These are phyloP conservation scores for Neodiprion fabricii DNA, from an alignment of 1,140 invertebrate species.

Conservation along the genomic window DNA sequence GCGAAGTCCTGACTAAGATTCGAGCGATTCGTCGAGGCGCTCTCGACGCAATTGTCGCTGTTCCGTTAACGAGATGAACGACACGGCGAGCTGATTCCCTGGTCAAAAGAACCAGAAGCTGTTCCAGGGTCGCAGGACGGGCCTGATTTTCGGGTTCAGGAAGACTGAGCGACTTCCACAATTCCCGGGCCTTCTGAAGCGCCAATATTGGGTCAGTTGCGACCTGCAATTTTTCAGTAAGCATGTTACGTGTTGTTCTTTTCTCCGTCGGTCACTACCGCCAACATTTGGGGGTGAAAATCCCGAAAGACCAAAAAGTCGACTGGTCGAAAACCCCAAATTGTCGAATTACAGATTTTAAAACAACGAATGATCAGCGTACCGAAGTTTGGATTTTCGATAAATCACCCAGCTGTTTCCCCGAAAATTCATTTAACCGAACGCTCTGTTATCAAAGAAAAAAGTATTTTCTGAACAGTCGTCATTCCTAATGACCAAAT, in stretches of 20 bases:
- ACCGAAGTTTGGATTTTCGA: too few species aligned
- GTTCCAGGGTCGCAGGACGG: slow-evolving; percentile 75
- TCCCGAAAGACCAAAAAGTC: too few species aligned
- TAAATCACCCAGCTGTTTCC: not conserved
- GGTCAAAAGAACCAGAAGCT: slow-evolving; percentile 74
- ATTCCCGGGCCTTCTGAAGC: slow-evolving; percentile 72
- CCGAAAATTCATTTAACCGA: not conserved
- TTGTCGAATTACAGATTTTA: too few species aligned
- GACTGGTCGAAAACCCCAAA: too few species aligned
- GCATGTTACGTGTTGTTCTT: too few species aligned
- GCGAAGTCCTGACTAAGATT: slow-evolving; percentile 43
- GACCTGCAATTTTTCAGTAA: slow-evolving; percentile 61
- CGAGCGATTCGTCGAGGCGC: slow-evolving; percentile 57
- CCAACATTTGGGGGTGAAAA: not conserved
- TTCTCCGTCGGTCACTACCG: too few species aligned
- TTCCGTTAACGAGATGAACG: slow-evolving; percentile 79
- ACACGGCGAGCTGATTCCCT: slow-evolving; percentile 76
- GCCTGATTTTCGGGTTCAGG: slow-evolving; percentile 85
- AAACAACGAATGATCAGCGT: too few species aligned
- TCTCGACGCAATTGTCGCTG: slow-evolving; percentile 62
- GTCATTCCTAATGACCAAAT: not conserved
- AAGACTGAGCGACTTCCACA: slow-evolving; percentile 73
- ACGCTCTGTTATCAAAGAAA: slow-evolving; percentile 9
- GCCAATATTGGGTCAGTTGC: slow-evolving; percentile 78
- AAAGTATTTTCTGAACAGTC: slow-evolving; percentile 16